Conservation (phyloP, 2,888 invertebrate species). For the Cephus pygmeus region DNA sequence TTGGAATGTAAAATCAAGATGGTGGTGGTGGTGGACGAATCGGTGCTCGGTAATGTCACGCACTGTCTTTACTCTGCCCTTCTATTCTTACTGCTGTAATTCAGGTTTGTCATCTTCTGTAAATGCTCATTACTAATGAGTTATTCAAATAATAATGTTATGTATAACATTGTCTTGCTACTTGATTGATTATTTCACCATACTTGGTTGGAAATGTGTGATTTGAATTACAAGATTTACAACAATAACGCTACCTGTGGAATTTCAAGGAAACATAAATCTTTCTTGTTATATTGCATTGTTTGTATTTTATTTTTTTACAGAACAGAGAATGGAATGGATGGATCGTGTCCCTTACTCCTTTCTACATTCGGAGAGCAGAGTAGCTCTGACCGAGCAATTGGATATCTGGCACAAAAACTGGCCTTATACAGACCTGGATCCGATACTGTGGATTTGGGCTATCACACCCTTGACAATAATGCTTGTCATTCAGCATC, state of each 20-base stretch:
- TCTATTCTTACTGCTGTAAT: slow-evolving; percentile 38
- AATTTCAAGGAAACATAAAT: neutral
- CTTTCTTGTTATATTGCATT: neutral
- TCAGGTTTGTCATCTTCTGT: slow-evolving; percentile 28
- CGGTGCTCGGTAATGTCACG: slow-evolving; percentile 49
- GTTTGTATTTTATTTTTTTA: neutral
- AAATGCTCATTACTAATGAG: neutral
- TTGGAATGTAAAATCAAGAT: slow-evolving; percentile 55
- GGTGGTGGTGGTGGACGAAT: slow-evolving; percentile 51
- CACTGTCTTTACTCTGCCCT: slow-evolving; percentile 21
- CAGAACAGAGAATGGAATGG: slow-evolving; percentile 62
- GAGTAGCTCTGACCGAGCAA: slow-evolving; percentile 42
- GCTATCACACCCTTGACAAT: slow-evolving; percentile 60
- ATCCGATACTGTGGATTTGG: slow-evolving; percentile 57
- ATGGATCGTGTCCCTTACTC: slow-evolving; percentile 55
- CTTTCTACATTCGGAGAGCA: slow-evolving; percentile 53
- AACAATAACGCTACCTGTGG: neutral
- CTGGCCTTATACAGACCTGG: slow-evolving; percentile 48
- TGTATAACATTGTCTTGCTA: neutral
- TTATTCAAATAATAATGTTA: neutral
- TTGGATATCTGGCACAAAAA: slow-evolving; percentile 48
- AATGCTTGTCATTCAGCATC: slow-evolving; percentile 53
- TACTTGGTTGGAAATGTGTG: neutral
- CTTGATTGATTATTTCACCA: neutral
- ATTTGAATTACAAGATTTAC: neutral